phyloP scores from a whole-genome alignment of 2,113 vertebrate genomes.

The Pangasianodon hypophthalmus region DNA sequence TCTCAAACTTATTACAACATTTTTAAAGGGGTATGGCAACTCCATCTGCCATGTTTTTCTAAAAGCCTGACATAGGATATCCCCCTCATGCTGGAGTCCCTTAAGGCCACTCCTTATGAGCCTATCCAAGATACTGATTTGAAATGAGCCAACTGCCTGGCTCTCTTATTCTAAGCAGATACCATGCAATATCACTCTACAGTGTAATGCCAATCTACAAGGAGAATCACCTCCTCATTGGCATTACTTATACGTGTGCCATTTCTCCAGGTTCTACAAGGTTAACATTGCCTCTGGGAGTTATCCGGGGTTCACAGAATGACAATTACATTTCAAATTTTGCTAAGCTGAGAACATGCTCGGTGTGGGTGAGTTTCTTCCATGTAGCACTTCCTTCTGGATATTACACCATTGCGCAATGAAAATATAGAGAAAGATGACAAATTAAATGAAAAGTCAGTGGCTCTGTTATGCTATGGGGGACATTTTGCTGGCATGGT shows the following conservation, averaged over 20 bases:
- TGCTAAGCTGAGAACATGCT: not conserved
- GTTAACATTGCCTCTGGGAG: not conserved
- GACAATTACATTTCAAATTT: not conserved
- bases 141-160: not conserved
- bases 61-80: not conserved
- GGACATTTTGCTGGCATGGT: not conserved
- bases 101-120: not conserved
- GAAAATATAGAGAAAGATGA: not conserved
- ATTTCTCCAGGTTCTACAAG: not conserved
- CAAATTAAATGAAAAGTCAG: not conserved
- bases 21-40: not conserved
- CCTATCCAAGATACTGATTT: not conserved
- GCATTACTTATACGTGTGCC: not conserved
- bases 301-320: not conserved
- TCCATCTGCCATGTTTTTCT: not conserved
- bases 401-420: not conserved
- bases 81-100: not conserved
- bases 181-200: not conserved
- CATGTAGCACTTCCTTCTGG: not conserved
- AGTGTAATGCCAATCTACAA: not conserved
- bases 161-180: not conserved
- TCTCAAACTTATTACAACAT: not conserved
- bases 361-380: not conserved
- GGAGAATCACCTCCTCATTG: not conserved
- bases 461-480: not conserved